A percentile compares a stretch with the other conserved stretches of the same genome.
Conservation (phyloP, 2,888 invertebrate species). For the Neoascia interrupta region DNA sequence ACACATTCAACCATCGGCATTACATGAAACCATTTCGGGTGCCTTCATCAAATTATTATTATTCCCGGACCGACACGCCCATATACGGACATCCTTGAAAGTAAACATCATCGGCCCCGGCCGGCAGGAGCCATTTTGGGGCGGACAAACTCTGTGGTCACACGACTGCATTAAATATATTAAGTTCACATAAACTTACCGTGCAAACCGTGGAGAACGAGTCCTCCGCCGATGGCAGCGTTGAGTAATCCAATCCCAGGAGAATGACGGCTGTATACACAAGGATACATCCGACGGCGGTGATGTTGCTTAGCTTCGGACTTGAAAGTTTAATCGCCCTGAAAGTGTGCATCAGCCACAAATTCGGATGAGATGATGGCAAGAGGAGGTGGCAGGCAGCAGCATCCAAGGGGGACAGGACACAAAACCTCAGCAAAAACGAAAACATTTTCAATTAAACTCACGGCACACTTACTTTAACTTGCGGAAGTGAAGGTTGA, state of each 20-base stretch:
- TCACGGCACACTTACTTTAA: slow-evolving; percentile 83
- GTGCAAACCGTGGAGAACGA: slow-evolving; percentile 92
- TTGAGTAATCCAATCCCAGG: slow-evolving; percentile 91
- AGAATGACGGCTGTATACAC: slow-evolving; percentile 94
- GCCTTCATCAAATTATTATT: no score
- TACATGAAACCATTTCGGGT: no score
- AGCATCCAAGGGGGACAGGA: slow-evolving; percentile 24
- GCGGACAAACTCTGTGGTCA: slow-evolving; percentile 21
- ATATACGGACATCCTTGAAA: background rate
- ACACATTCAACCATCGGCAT: no score
- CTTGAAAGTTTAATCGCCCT: slow-evolving; percentile 95
- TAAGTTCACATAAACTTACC: slow-evolving; percentile 82
- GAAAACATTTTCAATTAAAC: slow-evolving; percentile 25
- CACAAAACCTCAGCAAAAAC: no score
- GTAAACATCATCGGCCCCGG: no score
- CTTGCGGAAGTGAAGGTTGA: slow-evolving; percentile 91
- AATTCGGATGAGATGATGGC: no score
- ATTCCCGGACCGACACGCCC: background rate
- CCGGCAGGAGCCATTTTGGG: slow-evolving; percentile 5
- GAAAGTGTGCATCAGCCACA: slow-evolving; percentile 71
- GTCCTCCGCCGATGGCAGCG: slow-evolving; percentile 84
- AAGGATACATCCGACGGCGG: slow-evolving; percentile 92
- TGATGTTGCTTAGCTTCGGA: slow-evolving; percentile 94
- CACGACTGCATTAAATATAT: slow-evolving; percentile 57
- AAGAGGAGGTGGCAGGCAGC: slow-evolving; percentile 23